These are phyloP conservation scores for Lypha dubia DNA, from an alignment of 2,888 invertebrate species.

Conservation along the genomic window DNA sequence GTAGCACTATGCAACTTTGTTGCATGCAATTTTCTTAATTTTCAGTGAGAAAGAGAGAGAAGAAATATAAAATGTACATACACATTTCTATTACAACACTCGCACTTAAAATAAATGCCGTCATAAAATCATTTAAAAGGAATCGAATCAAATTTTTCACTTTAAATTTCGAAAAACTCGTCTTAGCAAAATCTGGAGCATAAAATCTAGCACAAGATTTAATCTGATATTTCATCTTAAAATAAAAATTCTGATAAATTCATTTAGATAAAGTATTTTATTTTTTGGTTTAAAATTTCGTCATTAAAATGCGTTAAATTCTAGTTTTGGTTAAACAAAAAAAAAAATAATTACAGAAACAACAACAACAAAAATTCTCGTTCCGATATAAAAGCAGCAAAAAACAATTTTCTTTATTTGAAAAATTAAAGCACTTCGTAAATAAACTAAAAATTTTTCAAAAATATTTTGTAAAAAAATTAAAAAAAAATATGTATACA, in stretches of 20 bases:
- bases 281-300: slow-evolving; percentile 26
- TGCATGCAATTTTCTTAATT: too few species aligned
- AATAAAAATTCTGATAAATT: slow-evolving; percentile 22
- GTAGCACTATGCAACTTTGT: too few species aligned
- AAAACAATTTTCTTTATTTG: slow-evolving; percentile 48
- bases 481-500: slow-evolving; percentile 47
- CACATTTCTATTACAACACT: too few species aligned
- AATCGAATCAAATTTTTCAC: neutral
- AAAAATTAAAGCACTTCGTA: slow-evolving; percentile 51
- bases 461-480: slow-evolving; percentile 56
- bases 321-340: slow-evolving; percentile 51
- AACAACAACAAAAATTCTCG: slow-evolving; percentile 58
- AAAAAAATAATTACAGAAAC: slow-evolving; percentile 21
- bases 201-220: slow-evolving; percentile 18
- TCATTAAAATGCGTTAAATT: slow-evolving; percentile 49
- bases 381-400: slow-evolving; percentile 62
- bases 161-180: neutral
- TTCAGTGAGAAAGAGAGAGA: too few species aligned
- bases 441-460: slow-evolving; percentile 24
- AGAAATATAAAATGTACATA: too few species aligned
- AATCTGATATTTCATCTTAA: neutral
- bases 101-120: too few species aligned
- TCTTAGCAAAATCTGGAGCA: neutral
- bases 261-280: slow-evolving; percentile 1
- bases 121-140: too few species aligned